Conservation (phyloP, 2,113 vertebrate species). For the Corythoichthys intestinalis region DNA sequence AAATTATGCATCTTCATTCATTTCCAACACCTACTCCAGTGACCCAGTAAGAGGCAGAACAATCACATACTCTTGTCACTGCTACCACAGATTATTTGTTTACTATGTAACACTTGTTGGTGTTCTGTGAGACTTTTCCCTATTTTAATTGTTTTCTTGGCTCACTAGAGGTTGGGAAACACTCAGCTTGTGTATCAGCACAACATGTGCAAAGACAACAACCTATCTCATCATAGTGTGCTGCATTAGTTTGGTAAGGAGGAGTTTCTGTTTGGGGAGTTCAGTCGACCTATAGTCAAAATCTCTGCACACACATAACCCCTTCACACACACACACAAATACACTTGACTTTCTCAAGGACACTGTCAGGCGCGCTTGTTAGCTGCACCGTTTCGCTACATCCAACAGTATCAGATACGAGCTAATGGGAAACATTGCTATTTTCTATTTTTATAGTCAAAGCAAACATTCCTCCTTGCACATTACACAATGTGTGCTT, state of each 20-base stretch:
- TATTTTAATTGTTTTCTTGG: not conserved
- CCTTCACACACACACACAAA: constrained; percentile 18
- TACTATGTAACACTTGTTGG: not conserved
- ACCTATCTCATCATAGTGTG: constrained; percentile 48
- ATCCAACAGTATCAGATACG: constrained; percentile 47
- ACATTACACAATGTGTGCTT: constrained; percentile 24
- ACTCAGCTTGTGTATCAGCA: constrained; percentile 13
- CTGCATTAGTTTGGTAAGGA: constrained; percentile 9
- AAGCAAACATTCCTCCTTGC: constrained; percentile 43
- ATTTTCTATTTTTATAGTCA: constrained; percentile 46
- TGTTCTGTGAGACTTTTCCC: not conserved
- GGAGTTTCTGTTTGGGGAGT: constrained; percentile 22
- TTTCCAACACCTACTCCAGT: not conserved
- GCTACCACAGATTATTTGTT: not conserved
- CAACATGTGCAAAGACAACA: constrained; percentile 33
- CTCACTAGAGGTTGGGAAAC: not conserved
- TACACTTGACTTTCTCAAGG: constrained; percentile 54
- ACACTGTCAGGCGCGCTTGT: constrained; percentile 24
- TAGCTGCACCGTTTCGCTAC: constrained; percentile 33
- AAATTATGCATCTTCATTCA: not conserved
- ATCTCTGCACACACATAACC: constrained; percentile 32
- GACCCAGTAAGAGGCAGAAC: not conserved
- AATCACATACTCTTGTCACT: not conserved
- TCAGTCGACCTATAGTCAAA: constrained; percentile 38
- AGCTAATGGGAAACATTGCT: constrained; percentile 56